phyloP scores from a whole-genome alignment of 2,797 vertebrate genomes.

The Etheostoma perlongum region DNA sequence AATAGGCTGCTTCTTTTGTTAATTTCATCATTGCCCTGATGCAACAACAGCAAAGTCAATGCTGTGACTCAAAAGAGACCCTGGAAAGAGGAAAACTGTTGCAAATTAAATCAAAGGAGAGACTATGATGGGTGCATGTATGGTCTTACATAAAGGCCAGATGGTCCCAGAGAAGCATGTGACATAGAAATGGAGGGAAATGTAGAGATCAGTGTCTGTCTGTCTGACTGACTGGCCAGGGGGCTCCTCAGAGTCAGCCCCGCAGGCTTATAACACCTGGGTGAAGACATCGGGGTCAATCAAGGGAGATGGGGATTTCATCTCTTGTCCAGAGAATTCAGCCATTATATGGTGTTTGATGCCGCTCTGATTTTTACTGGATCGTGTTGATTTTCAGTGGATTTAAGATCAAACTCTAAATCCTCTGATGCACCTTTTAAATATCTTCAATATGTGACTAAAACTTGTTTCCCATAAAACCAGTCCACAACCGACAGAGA shows the following conservation, averaged over 20 bases:
- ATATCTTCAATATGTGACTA: not conserved
- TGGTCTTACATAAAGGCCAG: slow-evolving; percentile 82
- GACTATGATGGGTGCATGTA: slow-evolving; percentile 44
- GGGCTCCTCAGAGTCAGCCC: slow-evolving; percentile 58
- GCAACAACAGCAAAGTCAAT: slow-evolving; percentile 5
- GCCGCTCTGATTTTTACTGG: not conserved
- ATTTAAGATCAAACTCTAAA: not conserved
- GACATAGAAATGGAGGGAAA: slow-evolving; percentile 46
- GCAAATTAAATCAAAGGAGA: slow-evolving; percentile 37
- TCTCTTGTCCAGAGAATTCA: slow-evolving; percentile 3
- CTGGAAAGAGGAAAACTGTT: slow-evolving; percentile 46
- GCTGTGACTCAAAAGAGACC: slow-evolving; percentile 34
- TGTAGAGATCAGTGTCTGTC: slow-evolving; percentile 46
- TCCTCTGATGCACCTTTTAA: not conserved
- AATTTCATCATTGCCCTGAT: not conserved
- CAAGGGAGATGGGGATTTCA: slow-evolving; percentile 36
- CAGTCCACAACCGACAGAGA: too few species aligned
- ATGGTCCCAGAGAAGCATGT: slow-evolving; percentile 78
- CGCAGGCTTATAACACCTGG: slow-evolving; percentile 73
- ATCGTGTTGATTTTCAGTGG: not conserved
- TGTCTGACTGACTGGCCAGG: slow-evolving; percentile 56
- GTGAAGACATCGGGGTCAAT: slow-evolving; percentile 41
- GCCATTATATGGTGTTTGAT: not conserved
- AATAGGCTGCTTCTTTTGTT: not conserved
- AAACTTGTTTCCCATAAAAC: not conserved